Evolutionary conservation across 2,888 invertebrate species (phyloP), one percentile per base, ranked within the genome.

Genomic region (Drosophila leonis): DNA sequence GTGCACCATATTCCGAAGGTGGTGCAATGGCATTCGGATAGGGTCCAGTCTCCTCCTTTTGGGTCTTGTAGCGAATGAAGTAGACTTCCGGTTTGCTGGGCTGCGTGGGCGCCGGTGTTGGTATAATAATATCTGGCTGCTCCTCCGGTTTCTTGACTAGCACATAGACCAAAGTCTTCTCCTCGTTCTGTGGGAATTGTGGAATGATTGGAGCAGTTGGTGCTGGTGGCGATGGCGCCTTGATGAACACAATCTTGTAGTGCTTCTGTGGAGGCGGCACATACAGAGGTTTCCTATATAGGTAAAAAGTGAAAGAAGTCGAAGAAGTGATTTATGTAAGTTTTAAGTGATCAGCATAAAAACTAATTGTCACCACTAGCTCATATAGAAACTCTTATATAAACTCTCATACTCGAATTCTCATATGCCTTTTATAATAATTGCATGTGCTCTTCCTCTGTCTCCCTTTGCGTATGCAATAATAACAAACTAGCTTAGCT

Each of bases 201-300:
- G 93, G 95, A 85, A 95, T 95, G 59, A 95, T 82, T 20, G 95
- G 95, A 1, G 94, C 95, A 37, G 94, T 94, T 27, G 95, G 95
- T 62, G 95, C 94, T 5, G 95, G 95, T 60, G 95, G 94, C 48
- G 95, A 95, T 67, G 95, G 95, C 24, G 95, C 95, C 94, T 96
- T 96, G 92, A 96, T 96, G 94, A 96, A 96, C 66, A 96, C 95
- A 88, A 96, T 96, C 92, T 96, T 96, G 94, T 96, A 96, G 90
- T 96, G 96, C 87, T 96, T 96, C 92, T 96, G 96, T n/a, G 96
- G 95, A 29, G 95, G 94, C 29, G 94, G 93, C 46, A 94, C 93
- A 57, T 92, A 90, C 75, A 94, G 93, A 20, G 94, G 94, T 91
- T 94, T 95, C 81, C 94, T 94, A 15, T 94, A 15, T 0, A 69